Conservation (phyloP, 2,888 invertebrate genomes). For the Eupelmus urozonus region DNA sequence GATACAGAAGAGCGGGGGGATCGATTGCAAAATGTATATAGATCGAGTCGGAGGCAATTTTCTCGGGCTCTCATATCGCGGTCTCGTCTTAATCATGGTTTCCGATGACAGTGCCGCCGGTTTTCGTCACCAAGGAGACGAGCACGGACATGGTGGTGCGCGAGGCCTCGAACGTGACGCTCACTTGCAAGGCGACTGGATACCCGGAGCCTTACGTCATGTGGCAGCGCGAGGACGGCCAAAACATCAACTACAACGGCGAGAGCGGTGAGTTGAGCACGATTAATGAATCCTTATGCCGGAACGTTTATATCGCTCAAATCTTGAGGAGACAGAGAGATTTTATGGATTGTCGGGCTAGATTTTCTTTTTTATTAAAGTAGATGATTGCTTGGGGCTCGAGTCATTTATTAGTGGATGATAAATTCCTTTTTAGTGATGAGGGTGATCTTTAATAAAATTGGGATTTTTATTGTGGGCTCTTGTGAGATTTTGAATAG, state of each 20-base stretch:
- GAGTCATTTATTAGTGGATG: no score
- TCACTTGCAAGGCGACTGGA: slow-evolving; percentile 91
- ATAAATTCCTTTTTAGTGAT: no score
- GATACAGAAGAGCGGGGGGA: not conserved
- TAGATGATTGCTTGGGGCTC: no score
- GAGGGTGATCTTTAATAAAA: no score
- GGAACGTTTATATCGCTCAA: no score
- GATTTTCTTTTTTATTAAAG: no score
- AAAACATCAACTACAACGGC: slow-evolving; percentile 93
- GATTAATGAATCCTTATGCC: no score
- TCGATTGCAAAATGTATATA: slow-evolving; percentile 39
- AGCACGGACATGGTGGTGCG: slow-evolving; percentile 95
- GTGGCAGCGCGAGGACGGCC: slow-evolving; percentile 94
- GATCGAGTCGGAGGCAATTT: slow-evolving; percentile 31
- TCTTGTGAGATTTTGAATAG: no score
- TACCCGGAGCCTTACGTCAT: slow-evolving; percentile 95
- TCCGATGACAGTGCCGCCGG: slow-evolving; percentile 87
- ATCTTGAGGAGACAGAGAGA: no score
- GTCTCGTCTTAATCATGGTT: slow-evolving; percentile 52
- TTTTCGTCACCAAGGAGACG: slow-evolving; percentile 92
- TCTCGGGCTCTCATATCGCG: slow-evolving; percentile 9
- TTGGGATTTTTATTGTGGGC: no score
- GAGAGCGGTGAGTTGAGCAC: slow-evolving; percentile 88
- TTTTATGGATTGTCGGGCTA: no score
- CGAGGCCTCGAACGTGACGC: slow-evolving; percentile 91